Conservation (phyloP, 2,797 vertebrate species). For the Hyperoplus immaculatus region DNA sequence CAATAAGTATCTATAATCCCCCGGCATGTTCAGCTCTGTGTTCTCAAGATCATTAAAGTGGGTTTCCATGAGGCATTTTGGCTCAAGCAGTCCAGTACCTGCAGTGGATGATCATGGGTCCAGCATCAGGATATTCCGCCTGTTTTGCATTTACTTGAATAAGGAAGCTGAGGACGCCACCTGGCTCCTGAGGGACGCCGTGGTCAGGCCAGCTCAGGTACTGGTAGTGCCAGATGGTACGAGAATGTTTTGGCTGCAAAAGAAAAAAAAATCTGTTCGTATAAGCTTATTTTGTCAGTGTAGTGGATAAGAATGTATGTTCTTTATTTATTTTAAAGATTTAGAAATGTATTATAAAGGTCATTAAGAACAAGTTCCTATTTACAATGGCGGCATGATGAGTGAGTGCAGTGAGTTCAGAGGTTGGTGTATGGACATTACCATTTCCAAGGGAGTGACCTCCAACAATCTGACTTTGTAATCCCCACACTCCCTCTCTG, state of each 20-base stretch:
- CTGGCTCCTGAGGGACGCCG: constrained; percentile 92
- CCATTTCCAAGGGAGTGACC: constrained; percentile 80
- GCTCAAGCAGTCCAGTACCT: constrained; percentile 84
- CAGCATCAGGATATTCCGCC: constrained; percentile 80
- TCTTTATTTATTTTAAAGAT: too few relatives aligned
- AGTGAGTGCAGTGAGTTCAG: neutral
- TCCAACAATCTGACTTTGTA: constrained; percentile 90
- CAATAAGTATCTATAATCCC: neutral
- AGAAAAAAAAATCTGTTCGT: neutral
- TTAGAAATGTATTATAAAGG: too few relatives aligned
- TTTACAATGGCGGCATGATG: too few relatives aligned
- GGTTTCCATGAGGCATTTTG: neutral
- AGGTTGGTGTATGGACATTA: constrained; percentile 74
- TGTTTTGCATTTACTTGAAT: constrained; percentile 92
- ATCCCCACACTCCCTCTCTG: constrained; percentile 87
- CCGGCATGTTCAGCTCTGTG: neutral
- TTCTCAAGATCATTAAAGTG: neutral
- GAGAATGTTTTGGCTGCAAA: constrained; percentile 69
- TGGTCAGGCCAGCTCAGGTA: constrained; percentile 98
- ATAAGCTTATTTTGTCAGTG: too few relatives aligned
- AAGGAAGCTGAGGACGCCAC: constrained; percentile 94
- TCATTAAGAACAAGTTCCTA: too few relatives aligned
- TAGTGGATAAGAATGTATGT: too few relatives aligned
- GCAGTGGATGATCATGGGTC: constrained; percentile 96
- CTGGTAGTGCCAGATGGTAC: constrained; percentile 93